Percentiles rank a stretch among this genome's conserved stretches.
These are phyloP conservation scores for Diachasmimorpha longicaudata DNA, from an alignment of 1,140 invertebrate species.

Conservation along the genomic window DNA sequence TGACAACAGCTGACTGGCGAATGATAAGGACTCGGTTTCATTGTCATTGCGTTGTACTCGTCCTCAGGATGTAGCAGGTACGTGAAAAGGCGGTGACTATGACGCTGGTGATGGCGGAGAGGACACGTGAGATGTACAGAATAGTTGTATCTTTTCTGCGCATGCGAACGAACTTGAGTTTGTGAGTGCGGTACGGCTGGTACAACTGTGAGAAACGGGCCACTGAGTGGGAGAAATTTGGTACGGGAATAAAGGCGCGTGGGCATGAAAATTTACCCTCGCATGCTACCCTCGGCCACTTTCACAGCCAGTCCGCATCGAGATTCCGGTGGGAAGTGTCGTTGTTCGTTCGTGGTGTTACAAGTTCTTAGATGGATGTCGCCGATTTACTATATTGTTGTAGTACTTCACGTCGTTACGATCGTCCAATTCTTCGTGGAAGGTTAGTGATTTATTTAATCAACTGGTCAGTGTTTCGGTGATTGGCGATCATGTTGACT, in stretches of 20 bases:
- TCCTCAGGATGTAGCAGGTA: constrained; percentile 36
- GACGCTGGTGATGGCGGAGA: constrained; percentile 45
- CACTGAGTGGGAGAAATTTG: constrained; percentile 10
- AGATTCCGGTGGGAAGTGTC: constrained; percentile 55
- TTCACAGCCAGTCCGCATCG: constrained; percentile 47
- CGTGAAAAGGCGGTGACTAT: constrained; percentile 47
- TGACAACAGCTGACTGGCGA: not conserved
- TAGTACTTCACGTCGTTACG: constrained; percentile 43
- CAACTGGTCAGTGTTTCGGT: not conserved
- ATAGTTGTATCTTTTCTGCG: constrained; percentile 32
- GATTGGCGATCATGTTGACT: not conserved
- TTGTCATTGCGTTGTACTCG: not conserved
- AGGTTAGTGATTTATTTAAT: constrained; percentile 44
- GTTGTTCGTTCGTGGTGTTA: constrained; percentile 42
- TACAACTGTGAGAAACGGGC: constrained; percentile 22
- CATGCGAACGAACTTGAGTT: constrained; percentile 43
- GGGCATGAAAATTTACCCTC: constrained; percentile 31
- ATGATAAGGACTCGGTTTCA: not conserved
- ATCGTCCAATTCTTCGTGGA: constrained; percentile 40
- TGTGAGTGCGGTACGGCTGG: constrained; percentile 39
- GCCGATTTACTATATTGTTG: constrained; percentile 50
- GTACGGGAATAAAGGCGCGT: not conserved
- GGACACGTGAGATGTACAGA: constrained; percentile 42
- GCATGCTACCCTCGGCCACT: constrained; percentile 23
- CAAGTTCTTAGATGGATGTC: constrained; percentile 57